Evolutionary conservation across 2,888 invertebrate species (phyloP).

Genomic region (Trissoscelio sp.): DNA sequence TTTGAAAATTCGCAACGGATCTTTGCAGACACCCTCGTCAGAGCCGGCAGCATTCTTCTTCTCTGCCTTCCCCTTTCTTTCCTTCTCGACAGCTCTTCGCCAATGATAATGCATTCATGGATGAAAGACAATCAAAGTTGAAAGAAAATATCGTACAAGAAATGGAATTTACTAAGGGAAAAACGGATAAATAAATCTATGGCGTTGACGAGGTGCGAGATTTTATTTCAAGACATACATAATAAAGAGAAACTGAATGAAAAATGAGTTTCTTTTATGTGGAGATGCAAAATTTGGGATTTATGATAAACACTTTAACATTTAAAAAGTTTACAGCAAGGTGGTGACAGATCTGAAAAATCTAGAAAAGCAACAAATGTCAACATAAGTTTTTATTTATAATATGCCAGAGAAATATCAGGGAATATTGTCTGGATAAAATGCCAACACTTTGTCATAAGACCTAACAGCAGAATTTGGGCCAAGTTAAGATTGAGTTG

Average conservation of each 20-base stretch:
- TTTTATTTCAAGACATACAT: conserved; percentile 16
- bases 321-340: no score
- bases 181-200: conserved; percentile 50
- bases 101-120: conserved; percentile 63
- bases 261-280: no score
- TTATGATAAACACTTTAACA: no score
- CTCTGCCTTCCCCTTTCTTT: conserved; percentile 20
- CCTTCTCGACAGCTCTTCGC: conserved; percentile 30
- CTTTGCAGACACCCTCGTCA: conserved; percentile 75
- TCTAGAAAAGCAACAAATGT: background rate
- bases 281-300: no score
- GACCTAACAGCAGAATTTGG: no score
- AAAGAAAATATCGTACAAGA: conserved; percentile 45
- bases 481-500: no score
- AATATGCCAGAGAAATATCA: no score
- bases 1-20: conserved; percentile 78
- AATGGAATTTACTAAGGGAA: conserved; percentile 44
- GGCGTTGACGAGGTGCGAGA: conserved; percentile 2
- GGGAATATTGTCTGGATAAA: no score
- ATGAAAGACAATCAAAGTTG: conserved; percentile 57
- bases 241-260: no score
- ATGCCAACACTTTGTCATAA: no score
- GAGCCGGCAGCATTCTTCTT: conserved; percentile 70
- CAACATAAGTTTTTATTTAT: no score
- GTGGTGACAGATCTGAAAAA: background rate